Base-by-base conservation (phyloP, 2,888 invertebrate species). In the Sinodicranocentrus sp. region DNA sequence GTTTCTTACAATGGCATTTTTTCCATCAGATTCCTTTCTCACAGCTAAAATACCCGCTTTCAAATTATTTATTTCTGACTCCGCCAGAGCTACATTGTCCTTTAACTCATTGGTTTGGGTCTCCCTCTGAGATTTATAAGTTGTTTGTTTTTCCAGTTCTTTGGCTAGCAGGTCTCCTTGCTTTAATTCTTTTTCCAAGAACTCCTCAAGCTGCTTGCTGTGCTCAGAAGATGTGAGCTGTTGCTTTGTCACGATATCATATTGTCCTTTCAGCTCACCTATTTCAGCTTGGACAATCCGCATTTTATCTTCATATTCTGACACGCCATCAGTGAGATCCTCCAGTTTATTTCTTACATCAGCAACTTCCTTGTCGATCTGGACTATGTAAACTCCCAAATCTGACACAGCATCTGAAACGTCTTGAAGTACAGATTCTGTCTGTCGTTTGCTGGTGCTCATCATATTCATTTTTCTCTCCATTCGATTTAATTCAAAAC, bases 111-210 rank as follows among this genome's bases (percentile, higher is more conserved):
- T 52, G 15, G 43, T 67, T 48, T 86, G 63, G 10, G 0, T 28
- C 19, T 43, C 68, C 54, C 78, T 72, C 21, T 70, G 71, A 2
- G 79, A 54, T 23, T 78, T 78, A 10, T n/a, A 67, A 0, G 1
- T 57, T 25, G 48, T 84, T 57, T 84, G 76, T 5, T 79, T 73
- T 17, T 80, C 67, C n/a, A 85, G 73, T 89, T 94, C 94, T 90
- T 93, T 94, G 88, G 95, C 94, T 75, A 95, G 90, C 85, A 92
- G 92, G 90, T 93, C 94, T 15, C 94, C 93, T 88, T 92, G 91
- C 89, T 93, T 92, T 65, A 93, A 93, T 85, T 94, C 93, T 75
- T 93, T 93, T 0, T 92, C 92, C 19, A 94, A 90, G 90, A 94
- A 92, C 26, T 92, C 92, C 89, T 94, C 93, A 6, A 94, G 90